Evolutionary conservation across 1,140 invertebrate genomes (phyloP).

Genomic region (Solen grandis): DNA sequence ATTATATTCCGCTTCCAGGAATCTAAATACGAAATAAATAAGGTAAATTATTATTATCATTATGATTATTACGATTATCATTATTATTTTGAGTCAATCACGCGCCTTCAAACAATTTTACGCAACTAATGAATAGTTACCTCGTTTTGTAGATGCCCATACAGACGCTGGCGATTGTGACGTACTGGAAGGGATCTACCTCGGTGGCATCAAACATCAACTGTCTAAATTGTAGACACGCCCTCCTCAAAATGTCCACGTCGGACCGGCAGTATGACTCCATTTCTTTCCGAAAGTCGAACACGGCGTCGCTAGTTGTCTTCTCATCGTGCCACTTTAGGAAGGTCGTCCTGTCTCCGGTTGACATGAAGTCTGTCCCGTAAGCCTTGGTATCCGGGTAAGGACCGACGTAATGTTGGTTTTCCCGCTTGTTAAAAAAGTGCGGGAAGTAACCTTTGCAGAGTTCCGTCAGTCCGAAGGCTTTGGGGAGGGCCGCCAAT

Average conservation of each 20-base stretch:
- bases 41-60: neutral
- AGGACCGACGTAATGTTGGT: neutral
- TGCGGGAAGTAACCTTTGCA: constrained; percentile 6
- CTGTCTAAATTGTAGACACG: constrained; percentile 50
- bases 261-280: constrained; percentile 2
- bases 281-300: constrained; percentile 38
- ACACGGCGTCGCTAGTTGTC: constrained; percentile 18
- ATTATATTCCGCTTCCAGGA: neutral
- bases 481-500: neutral
- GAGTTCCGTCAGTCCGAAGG: neutral
- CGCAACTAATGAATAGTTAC: too few species aligned
- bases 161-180: neutral
- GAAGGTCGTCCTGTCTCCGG: constrained; percentile 14
- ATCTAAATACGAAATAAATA: neutral
- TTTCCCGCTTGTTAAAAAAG: constrained; percentile 24
- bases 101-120: neutral
- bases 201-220: constrained; percentile 40
- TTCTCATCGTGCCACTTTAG: constrained; percentile 31
- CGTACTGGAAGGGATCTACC: neutral
- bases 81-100: neutral
- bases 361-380: constrained; percentile 8
- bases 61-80: neutral
- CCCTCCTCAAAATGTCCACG: constrained; percentile 39
- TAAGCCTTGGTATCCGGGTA: neutral
- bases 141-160: neutral